Base-by-base conservation (phyloP, 2,888 invertebrate species). In the Anagyrus pseudococci region DNA sequence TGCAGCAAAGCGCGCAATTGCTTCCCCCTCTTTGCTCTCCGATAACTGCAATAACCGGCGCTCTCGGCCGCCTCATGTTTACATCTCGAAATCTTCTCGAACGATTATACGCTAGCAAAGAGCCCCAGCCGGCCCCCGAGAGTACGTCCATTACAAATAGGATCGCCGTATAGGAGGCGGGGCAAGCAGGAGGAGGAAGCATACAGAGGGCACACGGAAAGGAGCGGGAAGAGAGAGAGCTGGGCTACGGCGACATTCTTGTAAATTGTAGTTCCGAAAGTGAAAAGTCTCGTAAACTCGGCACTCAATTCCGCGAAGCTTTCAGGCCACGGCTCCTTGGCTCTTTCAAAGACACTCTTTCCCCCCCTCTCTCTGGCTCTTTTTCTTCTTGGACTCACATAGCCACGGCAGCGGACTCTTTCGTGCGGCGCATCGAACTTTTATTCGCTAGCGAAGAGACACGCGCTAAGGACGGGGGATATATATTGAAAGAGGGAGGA, bases 241-340 rank as follows among this genome's bases (percentile, higher is more conserved):
- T 25, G 49, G 29, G 48, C 49, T 47, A 17, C 41, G 41, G 43
- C 58, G 59, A 60, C 60, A 57, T 54, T 65, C 65, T 65, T 65
- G 63, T 66, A 61, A 55, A 61, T 67, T 55, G 58, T 57, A 61
- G 64, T 64, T 64, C 60, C 61, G 54, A 67, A 64, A 67, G 61
- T 67, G 64, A 67, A 67, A 67, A 67, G 67, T 67, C 64, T 64
- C 58, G 61, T 62, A 67, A 62, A 67, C 64, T 67, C 56, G 66
- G 60, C 50, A 63, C 57, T 62, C 63, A 59, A 66, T 66, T 66
- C 52, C 46, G 46, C 58, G 50, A 56, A 37, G 58, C 62, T 66
- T 62, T 62, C 62, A 62, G 43, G 48, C 47, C 25, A 49, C 50
- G 60, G 60, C 10, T 49, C 46, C 49, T 48, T 52, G 37, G 7